Evolutionary conservation across 2,888 invertebrate genomes (phyloP).

Genomic region (Serripes groenlandicus): DNA sequence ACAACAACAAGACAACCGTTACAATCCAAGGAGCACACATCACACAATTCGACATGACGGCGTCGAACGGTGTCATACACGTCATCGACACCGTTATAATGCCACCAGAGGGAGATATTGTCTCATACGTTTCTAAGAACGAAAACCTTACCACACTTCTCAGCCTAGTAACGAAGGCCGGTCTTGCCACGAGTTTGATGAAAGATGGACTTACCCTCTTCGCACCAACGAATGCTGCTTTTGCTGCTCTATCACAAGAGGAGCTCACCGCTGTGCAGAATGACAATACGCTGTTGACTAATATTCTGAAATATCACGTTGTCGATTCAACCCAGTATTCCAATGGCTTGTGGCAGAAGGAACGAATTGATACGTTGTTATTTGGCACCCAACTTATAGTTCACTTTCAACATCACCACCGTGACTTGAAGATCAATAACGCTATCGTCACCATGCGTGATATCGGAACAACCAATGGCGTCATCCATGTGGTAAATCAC

Average conservation of each 20-base stretch:
- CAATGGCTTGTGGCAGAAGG: conserved; percentile 55
- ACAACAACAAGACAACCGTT: conserved; percentile 31
- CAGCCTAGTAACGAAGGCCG: conserved; percentile 55
- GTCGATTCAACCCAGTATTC: conserved; percentile 67
- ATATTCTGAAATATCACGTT: conserved; percentile 68
- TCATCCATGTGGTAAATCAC: conserved; percentile 67
- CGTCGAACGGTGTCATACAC: conserved; percentile 72
- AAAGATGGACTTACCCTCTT: conserved; percentile 63
- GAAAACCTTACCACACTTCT: conserved; percentile 66
- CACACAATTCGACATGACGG: conserved; percentile 58
- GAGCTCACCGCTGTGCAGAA: not conserved
- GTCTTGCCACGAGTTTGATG: conserved; percentile 58
- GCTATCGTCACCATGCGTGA: conserved; percentile 52
- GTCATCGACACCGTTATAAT: conserved; percentile 38
- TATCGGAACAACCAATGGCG: conserved; percentile 64
- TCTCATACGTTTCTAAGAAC: conserved; percentile 63
- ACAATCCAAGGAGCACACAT: conserved; percentile 62
- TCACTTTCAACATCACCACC: conserved; percentile 14
- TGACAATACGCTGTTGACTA: conserved; percentile 29
- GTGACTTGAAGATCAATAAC: conserved; percentile 39
- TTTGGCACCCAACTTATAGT: conserved; percentile 1
- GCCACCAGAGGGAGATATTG: conserved; percentile 70
- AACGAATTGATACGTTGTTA: conserved; percentile 50
- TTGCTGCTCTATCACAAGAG: conserved; percentile 40
- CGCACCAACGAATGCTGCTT: conserved; percentile 68